phyloP scores from a whole-genome alignment of 2,113 vertebrate species.

The Dipodomys merriami region DNA sequence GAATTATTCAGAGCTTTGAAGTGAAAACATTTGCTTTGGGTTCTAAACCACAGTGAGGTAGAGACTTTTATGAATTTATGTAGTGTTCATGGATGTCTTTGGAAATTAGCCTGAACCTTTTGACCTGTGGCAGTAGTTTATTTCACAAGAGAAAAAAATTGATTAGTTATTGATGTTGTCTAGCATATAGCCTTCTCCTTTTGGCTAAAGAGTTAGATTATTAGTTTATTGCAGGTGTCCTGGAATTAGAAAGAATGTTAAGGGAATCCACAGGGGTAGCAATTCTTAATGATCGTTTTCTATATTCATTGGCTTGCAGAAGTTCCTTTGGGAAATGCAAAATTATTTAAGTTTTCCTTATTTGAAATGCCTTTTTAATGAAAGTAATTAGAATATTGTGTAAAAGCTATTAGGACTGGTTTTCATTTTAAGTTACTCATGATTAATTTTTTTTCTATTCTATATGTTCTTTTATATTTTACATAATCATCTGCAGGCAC shows the following conservation, averaged over 20 bases:
- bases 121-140: neutral
- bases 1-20: constrained; percentile 25
- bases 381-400: constrained; percentile 1
- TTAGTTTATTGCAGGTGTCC: neutral
- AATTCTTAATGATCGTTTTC: neutral
- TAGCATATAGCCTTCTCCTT: neutral
- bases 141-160: neutral
- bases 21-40: constrained; percentile 27
- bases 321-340: neutral
- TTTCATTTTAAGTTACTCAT: constrained; percentile 4
- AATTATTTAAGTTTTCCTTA: neutral
- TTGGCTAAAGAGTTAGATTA: neutral
- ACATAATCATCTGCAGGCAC: neutral
- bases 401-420: neutral
- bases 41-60: constrained; percentile 36
- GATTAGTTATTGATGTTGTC: neutral
- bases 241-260: neutral
- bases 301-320: neutral
- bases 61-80: neutral
- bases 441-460: constrained; percentile 18
- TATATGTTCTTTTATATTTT: constrained; percentile 2
- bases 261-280: neutral
- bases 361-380: neutral
- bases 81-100: constrained; percentile 39
- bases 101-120: constrained; percentile 29